Evolutionary conservation across 2,113 vertebrate species (phyloP).

Genomic region (Sinocyclocheilus anshuiensis): DNA sequence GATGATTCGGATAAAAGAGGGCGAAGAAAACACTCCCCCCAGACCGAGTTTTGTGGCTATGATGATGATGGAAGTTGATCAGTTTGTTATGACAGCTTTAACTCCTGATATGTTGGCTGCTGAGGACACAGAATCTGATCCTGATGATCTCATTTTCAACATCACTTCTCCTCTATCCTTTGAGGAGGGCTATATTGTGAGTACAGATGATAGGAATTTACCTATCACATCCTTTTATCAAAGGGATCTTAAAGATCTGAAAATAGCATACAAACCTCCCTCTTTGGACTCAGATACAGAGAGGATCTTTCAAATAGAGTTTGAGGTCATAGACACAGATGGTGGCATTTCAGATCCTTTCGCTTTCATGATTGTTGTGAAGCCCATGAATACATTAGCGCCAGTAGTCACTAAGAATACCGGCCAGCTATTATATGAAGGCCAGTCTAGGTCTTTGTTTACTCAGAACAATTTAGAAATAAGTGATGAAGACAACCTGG

Average conservation of each 20-base stretch:
- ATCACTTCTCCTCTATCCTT: conserved; percentile 86
- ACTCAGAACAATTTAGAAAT: conserved; percentile 83
- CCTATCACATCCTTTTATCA: conserved; percentile 92
- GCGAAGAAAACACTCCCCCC: conserved; percentile 84
- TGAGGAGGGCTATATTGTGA: conserved; percentile 89
- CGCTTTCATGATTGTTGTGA: conserved; percentile 92
- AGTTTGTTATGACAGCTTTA: conserved; percentile 80
- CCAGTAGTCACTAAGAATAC: conserved; percentile 90
- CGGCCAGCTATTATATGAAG: conserved; percentile 91
- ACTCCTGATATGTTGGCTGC: conserved; percentile 91
- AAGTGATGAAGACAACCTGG: conserved; percentile 89
- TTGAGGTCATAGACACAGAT: conserved; percentile 89
- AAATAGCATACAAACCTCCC: conserved; percentile 88
- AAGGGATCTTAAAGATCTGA: conserved; percentile 66
- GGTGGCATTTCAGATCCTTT: conserved; percentile 90
- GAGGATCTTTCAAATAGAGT: conserved; percentile 88
- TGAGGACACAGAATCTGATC: conserved; percentile 83
- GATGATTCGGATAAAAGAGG: conserved; percentile 84
- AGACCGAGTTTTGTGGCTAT: conserved; percentile 92
- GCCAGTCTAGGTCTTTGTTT: conserved; percentile 88
- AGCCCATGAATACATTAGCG: conserved; percentile 92
- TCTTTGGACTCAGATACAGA: conserved; percentile 84
- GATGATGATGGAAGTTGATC: conserved; percentile 86
- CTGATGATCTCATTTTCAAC: conserved; percentile 88
- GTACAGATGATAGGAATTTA: conserved; percentile 91